Percentiles rank a stretch among this genome's conserved stretches.
Evolutionary conservation across 2,888 invertebrate genomes (phyloP).

Genomic region (Zelleria hepariella): DNA sequence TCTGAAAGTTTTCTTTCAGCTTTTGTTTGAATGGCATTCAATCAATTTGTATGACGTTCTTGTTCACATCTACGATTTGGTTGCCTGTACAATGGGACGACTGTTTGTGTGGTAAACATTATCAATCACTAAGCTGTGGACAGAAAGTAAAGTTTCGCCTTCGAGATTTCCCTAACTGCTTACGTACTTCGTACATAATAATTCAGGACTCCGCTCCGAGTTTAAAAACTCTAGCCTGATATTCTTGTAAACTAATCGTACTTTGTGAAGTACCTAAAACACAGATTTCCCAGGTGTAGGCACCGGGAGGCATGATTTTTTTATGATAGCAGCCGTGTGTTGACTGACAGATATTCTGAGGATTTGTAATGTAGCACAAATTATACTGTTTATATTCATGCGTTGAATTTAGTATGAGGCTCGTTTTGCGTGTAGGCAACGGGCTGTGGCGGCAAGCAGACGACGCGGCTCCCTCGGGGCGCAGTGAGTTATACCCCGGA

Average conservation of each 20-base stretch:
- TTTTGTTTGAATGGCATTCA: no score
- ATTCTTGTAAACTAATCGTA: not conserved
- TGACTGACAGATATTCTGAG: not conserved
- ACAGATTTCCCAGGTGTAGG: constrained; percentile 6
- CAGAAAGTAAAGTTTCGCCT: not conserved
- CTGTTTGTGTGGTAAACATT: no score
- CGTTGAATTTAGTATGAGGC: constrained; percentile 15
- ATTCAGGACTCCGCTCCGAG: not conserved
- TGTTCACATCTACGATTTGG: no score
- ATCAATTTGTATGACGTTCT: no score
- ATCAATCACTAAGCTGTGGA: not conserved
- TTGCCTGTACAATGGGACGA: no score
- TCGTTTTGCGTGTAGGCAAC: not conserved
- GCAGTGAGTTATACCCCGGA: not conserved
- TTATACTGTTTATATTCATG: constrained; percentile 13
- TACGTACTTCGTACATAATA: not conserved
- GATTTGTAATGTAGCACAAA: constrained; percentile 14
- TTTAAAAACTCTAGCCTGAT: not conserved
- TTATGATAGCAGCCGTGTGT: not conserved
- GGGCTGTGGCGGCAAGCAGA: no score
- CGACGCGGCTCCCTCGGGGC: not conserved
- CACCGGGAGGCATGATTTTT: not conserved
- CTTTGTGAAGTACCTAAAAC: not conserved
- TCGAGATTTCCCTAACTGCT: not conserved
- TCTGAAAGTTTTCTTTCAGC: no score